Evolutionary conservation across 2,888 invertebrate genomes (phyloP).

Genomic region (Drosophila leonis): DNA sequence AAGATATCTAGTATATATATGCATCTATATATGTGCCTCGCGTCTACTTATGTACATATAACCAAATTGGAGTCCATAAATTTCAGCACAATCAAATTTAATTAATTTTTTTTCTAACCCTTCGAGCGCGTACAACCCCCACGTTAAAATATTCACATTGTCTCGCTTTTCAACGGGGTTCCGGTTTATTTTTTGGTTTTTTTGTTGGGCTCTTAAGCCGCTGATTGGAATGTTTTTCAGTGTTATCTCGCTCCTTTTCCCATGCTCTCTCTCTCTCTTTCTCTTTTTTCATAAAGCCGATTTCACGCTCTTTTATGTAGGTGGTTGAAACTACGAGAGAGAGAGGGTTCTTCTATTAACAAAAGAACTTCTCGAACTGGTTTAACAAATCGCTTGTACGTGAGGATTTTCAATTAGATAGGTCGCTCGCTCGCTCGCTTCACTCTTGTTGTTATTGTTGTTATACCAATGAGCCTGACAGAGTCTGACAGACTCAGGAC

Average conservation of each 20-base stretch:
- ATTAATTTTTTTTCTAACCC: constrained; percentile 70
- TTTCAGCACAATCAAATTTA: constrained; percentile 77
- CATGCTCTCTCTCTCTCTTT: neutral
- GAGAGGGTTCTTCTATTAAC: constrained; percentile 38
- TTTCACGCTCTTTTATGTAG: constrained; percentile 68
- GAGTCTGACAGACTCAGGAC: constrained; percentile 18
- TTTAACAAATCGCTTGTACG: constrained; percentile 51
- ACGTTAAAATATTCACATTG: constrained; percentile 49
- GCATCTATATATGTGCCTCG: neutral
- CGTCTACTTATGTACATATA: constrained; percentile 24
- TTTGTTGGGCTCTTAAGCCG: constrained; percentile 61
- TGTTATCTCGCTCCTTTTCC: constrained; percentile 12
- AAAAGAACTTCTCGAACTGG: constrained; percentile 41
- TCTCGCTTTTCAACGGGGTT: constrained; percentile 55
- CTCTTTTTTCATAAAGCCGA: constrained; percentile 58
- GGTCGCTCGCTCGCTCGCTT: constrained; percentile 31
- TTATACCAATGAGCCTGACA: constrained; percentile 34
- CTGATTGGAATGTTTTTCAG: constrained; percentile 76
- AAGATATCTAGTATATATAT: neutral
- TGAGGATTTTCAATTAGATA: constrained; percentile 78
- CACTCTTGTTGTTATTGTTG: constrained; percentile 9
- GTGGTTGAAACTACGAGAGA: constrained; percentile 52
- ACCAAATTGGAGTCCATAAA: constrained; percentile 61
- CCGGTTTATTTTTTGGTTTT: constrained; percentile 20
- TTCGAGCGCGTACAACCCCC: constrained; percentile 46